A percentile compares a stretch with the other conserved stretches of the same genome.
Evolutionary conservation across 1,140 invertebrate species (phyloP).

Genomic region (Venturia canescens): DNA sequence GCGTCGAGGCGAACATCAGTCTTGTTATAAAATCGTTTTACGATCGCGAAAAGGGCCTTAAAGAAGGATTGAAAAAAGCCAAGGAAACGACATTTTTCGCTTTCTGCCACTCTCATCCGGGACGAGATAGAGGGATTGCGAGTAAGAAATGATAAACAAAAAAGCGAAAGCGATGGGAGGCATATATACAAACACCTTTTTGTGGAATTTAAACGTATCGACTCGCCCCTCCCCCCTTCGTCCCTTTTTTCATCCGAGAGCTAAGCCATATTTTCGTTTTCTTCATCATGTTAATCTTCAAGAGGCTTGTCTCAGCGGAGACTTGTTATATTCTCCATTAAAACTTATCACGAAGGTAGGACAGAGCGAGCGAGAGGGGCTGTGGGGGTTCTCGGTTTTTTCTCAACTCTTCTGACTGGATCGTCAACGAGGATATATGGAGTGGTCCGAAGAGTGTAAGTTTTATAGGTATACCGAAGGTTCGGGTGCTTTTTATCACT

Average conservation of each 20-base stretch:
- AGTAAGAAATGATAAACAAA: background rate
- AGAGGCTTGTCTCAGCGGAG: background rate
- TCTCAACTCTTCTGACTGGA: too few species aligned
- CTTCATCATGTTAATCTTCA: background rate
- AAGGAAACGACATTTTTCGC: conserved; percentile 12
- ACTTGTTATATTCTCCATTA: background rate
- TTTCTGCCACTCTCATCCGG: background rate
- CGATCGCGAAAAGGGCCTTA: conserved; percentile 13
- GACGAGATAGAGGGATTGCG: background rate
- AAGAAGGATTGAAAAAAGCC: background rate
- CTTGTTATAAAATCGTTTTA: conserved; percentile 50
- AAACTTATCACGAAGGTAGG: background rate
- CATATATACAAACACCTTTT: background rate
- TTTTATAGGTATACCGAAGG: too few species aligned
- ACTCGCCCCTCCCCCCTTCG: too few species aligned
- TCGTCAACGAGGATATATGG: too few species aligned
- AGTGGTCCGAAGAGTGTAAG: too few species aligned
- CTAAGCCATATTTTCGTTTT: background rate
- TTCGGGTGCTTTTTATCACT: too few species aligned
- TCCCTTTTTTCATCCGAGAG: too few species aligned
- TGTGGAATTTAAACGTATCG: too few species aligned
- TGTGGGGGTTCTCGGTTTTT: too few species aligned
- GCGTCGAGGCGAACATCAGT: background rate
- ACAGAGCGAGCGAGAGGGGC: background rate
- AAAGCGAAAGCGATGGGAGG: background rate